These are phyloP conservation scores for Frankliniella fusca DNA, from an alignment of 2,888 invertebrate species.

Conservation along the genomic window DNA sequence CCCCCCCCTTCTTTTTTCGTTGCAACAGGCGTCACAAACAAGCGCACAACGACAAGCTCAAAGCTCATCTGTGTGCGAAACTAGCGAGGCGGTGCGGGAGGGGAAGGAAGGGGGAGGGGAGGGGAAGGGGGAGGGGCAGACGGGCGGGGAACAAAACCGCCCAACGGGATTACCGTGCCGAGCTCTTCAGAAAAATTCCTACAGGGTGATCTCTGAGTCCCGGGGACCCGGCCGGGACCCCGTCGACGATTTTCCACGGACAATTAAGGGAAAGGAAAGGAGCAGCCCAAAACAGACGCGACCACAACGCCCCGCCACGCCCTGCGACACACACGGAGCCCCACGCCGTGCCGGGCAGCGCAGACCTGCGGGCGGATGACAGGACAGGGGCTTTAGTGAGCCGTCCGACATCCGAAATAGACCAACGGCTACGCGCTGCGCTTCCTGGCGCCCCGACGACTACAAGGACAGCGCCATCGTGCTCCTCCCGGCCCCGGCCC, in stretches of 20 bases:
- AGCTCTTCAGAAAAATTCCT: too few relatives aligned
- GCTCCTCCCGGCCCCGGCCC: not conserved
- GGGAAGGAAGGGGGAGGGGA: not conserved
- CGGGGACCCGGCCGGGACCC: not conserved
- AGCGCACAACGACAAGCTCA: too few relatives aligned
- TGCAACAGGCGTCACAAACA: not conserved
- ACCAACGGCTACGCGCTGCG: not conserved
- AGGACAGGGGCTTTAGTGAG: not conserved
- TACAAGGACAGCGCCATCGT: not conserved
- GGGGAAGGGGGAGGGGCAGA: not conserved
- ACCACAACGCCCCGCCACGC: not conserved
- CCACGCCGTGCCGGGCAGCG: not conserved
- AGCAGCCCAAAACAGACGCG: not conserved
- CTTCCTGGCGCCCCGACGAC: not conserved
- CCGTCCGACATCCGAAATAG: slow-evolving; percentile 17
- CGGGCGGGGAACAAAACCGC: not conserved
- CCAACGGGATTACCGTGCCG: not conserved
- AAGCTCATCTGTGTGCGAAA: too few relatives aligned
- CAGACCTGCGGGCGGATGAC: not conserved
- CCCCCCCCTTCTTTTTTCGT: not conserved
- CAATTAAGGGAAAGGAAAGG: not conserved
- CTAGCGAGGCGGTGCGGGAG: not conserved
- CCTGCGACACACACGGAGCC: not conserved
- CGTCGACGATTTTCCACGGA: not conserved
- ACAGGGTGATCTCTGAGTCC: too few relatives aligned